phyloP scores from a whole-genome alignment of 1,140 invertebrate species.

The Lordiphosa mommai region DNA sequence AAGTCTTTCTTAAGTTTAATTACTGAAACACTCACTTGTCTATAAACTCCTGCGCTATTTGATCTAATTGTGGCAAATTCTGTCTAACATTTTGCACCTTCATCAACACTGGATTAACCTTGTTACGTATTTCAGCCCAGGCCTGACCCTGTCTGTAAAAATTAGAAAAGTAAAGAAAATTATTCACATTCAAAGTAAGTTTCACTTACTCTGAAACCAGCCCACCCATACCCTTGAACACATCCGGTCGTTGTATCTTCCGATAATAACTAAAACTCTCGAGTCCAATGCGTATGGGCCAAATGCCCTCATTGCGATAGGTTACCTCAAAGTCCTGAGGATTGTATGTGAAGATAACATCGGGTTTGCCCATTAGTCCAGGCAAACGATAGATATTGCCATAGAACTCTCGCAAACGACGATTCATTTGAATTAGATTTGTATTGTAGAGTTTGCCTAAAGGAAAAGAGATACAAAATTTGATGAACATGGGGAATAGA shows the following conservation, averaged over 20 bases:
- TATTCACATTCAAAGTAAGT: too few relatives aligned
- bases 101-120: slow-evolving; percentile 67
- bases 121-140: slow-evolving; percentile 62
- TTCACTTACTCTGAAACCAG: slow-evolving; percentile 46
- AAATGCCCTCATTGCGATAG: slow-evolving; percentile 68
- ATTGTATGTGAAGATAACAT: slow-evolving; percentile 63
- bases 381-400: slow-evolving; percentile 58
- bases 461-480: neutral
- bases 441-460: slow-evolving; percentile 46
- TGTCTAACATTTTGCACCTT: slow-evolving; percentile 62
- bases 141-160: slow-evolving; percentile 47
- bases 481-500: neutral
- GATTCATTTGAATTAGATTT: slow-evolving; percentile 55
- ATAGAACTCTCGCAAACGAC: slow-evolving; percentile 50
- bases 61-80: slow-evolving; percentile 53
- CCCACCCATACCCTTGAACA: slow-evolving; percentile 60
- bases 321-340: slow-evolving; percentile 58
- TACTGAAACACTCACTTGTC: slow-evolving; percentile 30
- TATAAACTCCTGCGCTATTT: slow-evolving; percentile 57
- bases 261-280: slow-evolving; percentile 67
- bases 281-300: slow-evolving; percentile 66
- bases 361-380: slow-evolving; percentile 60
- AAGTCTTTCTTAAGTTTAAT: neutral
- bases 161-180: neutral
- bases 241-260: slow-evolving; percentile 49